Evolutionary conservation across 2,888 invertebrate genomes (phyloP).

Genomic region (Lepas anatifera): DNA sequence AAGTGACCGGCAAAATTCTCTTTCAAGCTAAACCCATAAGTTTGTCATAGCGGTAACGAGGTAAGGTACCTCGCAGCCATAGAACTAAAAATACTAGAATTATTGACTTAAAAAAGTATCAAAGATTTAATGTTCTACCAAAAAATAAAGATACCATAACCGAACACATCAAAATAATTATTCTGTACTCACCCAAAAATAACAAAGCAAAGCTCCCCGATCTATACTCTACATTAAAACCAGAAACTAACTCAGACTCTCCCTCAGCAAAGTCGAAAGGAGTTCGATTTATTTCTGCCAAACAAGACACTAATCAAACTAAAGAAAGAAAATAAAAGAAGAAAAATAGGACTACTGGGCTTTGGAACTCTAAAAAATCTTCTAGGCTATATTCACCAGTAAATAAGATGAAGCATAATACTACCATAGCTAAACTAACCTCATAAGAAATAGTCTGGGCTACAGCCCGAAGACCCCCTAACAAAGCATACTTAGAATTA

Average conservation of each 20-base stretch:
- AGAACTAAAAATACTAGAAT: constrained; percentile 49
- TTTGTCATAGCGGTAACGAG: constrained; percentile 62
- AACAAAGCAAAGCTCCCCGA: constrained; percentile 56
- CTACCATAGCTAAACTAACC: constrained; percentile 53
- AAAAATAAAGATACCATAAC: constrained; percentile 47
- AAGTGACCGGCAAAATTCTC: constrained; percentile 48
- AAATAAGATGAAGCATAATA: constrained; percentile 44
- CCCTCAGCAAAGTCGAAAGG: constrained; percentile 56
- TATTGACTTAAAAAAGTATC: constrained; percentile 44
- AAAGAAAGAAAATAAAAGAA: constrained; percentile 44
- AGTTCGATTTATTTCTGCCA: constrained; percentile 59
- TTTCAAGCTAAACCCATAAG: constrained; percentile 57
- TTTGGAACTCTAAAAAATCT: constrained; percentile 36
- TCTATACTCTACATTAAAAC: constrained; percentile 66
- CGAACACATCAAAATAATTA: constrained; percentile 54
- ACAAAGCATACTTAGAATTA: constrained; percentile 57
- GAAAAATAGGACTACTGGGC: constrained; percentile 39
- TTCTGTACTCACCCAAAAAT: constrained; percentile 57
- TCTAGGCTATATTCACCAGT: constrained; percentile 7
- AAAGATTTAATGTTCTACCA: constrained; percentile 39
- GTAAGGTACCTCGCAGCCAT: constrained; percentile 52
- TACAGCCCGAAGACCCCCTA: constrained; percentile 52
- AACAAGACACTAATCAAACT: constrained; percentile 46
- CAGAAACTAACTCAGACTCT: constrained; percentile 62
- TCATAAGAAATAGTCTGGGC: constrained; percentile 68